A percentile compares a stretch with the other conserved stretches of the same genome.
phyloP scores from a whole-genome alignment of 2,888 invertebrate genomes.

The Chirona hameri region DNA sequence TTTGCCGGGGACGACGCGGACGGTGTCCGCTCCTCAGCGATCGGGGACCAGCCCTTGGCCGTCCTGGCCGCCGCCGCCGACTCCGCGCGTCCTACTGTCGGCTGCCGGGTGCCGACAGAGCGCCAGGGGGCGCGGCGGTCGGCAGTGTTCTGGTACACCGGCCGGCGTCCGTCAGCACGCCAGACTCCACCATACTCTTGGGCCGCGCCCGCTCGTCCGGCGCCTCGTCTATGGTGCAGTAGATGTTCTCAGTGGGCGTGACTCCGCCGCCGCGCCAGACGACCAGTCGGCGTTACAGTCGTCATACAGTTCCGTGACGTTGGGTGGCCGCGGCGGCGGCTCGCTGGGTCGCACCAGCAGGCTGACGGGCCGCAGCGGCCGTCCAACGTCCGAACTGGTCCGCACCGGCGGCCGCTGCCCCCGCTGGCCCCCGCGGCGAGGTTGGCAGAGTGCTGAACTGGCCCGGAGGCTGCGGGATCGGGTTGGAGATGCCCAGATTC shows the following conservation, averaged over 20 bases:
- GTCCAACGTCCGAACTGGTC: neutral
- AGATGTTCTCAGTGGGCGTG: neutral
- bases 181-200: neutral
- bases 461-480: neutral
- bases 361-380: conserved; percentile 4
- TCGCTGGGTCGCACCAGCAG: conserved; percentile 10
- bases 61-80: neutral
- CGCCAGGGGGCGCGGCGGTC: neutral
- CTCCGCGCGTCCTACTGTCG: neutral
- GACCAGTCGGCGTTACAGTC: neutral
- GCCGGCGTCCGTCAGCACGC: neutral
- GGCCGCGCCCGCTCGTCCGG: conserved; percentile 1
- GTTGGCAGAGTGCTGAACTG: conserved; percentile 1
- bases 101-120: neutral
- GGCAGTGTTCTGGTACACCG: neutral
- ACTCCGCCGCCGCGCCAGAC: neutral
- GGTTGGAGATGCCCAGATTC: neutral
- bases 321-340: conserved; percentile 25
- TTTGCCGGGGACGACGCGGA: neutral
- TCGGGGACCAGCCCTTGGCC: neutral
- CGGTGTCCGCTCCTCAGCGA: neutral
- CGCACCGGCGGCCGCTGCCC: conserved; percentile 48
- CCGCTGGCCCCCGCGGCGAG: conserved; percentile 13
- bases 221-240: conserved; percentile 13
- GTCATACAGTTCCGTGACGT: neutral